Evolutionary conservation across 2,797 vertebrate species (phyloP).

Genomic region (Cheirogaleus major): DNA sequence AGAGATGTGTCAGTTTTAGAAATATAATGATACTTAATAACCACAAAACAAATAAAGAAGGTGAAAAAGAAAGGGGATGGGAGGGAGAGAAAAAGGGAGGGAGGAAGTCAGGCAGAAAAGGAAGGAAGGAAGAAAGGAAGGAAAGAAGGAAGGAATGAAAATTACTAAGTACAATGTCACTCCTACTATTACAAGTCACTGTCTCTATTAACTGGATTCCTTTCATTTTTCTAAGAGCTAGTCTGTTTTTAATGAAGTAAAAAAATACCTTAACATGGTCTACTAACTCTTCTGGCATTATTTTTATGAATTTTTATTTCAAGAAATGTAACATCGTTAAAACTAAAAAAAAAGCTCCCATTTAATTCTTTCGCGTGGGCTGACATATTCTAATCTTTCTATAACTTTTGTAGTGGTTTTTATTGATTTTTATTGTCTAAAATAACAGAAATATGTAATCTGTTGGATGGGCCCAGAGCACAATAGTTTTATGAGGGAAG

Average conservation of each 20-base stretch:
- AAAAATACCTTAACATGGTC: not conserved
- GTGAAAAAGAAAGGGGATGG: not conserved
- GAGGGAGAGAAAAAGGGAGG: not conserved
- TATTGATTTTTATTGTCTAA: conserved; percentile 41
- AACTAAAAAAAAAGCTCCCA: not conserved
- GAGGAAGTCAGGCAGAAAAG: rapidly evolving
- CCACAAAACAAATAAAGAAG: not conserved
- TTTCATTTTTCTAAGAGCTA: conserved; percentile 38
- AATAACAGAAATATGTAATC: conserved; percentile 60
- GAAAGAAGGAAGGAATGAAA: not conserved
- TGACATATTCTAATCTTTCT: conserved; percentile 31
- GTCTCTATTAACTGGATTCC: conserved; percentile 6
- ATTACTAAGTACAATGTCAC: not conserved
- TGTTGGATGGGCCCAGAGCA: conserved; percentile 30
- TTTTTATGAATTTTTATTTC: conserved; percentile 32
- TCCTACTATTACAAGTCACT: not conserved
- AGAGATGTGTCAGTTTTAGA: not conserved
- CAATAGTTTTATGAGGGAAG: conserved; percentile 54
- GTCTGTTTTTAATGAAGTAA: conserved; percentile 42
- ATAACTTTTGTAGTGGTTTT: conserved; percentile 39
- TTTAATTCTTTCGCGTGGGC: not conserved
- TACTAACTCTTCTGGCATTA: not conserved
- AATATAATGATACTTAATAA: not conserved
- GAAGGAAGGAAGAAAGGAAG: no score
- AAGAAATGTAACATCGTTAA: conserved; percentile 50